phyloP scores from a whole-genome alignment of 2,888 invertebrate genomes.

The Empis stercorea region DNA sequence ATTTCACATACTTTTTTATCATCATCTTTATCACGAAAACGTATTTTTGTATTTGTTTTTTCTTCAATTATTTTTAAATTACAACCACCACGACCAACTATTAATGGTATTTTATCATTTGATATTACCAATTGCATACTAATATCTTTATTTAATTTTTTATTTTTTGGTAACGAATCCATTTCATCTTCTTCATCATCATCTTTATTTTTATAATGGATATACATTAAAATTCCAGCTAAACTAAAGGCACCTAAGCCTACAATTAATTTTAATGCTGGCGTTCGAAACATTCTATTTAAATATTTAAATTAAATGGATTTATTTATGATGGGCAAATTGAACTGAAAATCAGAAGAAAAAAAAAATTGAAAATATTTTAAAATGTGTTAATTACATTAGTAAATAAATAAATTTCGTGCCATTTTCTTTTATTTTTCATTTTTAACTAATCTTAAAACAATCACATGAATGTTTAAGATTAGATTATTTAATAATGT shows the following conservation, averaged over 20 bases:
- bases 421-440: no score
- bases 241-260: constrained; percentile 57
- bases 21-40: constrained; percentile 43
- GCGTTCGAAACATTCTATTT: constrained; percentile 29
- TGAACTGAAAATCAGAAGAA: not conserved
- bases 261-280: constrained; percentile 44
- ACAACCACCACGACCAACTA: constrained; percentile 65
- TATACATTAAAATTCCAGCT: constrained; percentile 54
- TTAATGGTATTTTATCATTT: constrained; percentile 47
- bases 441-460: no score
- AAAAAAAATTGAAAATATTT: no score
- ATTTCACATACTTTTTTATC: constrained; percentile 54
- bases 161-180: not conserved
- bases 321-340: no score
- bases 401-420: no score
- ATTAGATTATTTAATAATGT: no score
- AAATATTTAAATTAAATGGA: no score
- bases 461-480: no score
- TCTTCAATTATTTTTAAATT: constrained; percentile 63
- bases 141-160: constrained; percentile 31
- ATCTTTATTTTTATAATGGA: constrained; percentile 38
- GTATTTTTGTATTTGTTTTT: constrained; percentile 51
- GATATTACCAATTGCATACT: constrained; percentile 46
- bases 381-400: no score
- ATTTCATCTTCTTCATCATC: constrained; percentile 20